Evolutionary conservation across 1,140 invertebrate species (phyloP), one percentile per base, ranked within the genome.

Genomic region (Drosophila novamexicana): DNA sequence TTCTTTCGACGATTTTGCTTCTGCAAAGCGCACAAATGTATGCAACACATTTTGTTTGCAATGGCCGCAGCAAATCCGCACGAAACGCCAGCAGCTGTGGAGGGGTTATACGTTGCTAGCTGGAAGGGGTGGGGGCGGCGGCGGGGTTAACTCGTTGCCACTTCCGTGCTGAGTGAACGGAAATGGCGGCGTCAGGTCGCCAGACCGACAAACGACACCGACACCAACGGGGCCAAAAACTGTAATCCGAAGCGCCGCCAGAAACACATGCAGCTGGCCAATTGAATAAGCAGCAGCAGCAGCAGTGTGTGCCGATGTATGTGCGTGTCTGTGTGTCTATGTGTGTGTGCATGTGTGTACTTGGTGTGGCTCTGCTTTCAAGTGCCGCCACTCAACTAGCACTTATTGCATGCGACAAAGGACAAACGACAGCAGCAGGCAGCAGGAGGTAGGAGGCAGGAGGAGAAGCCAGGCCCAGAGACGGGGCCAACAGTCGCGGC

Each of bases 1-100:
- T 62, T 63, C 16, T 18, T 70, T 18, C 34, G 45, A 22, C 18
- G 54, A 68, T 40, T 62, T 53, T 42, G 40, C 47, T 45, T 34
- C 56, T 56, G 54, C 62, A 80, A 56, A 18, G 63, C 77, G 73
- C 84, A 39, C 77, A 88, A 88, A 88, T 89, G 84, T 88, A 88
- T 89, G 84, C 84, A 88, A 89, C 84, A 89, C 84, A 88, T 88
- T 88, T 84, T 79, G 85, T 80, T 89, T 89, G 84, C 84, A 88
- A 81, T 80, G 74, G 80, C 80, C 80, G 68, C 84, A 79, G 75
- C 71, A 88, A 85, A 86, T 82, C 83, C 79, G 65, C 83, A 84
- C 69, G 79, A 81, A 75, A 64, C 32, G 59, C 50, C 63, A 75
- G 44, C 53, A 62, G 61, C 49, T 73, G 12, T 12, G 50, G 44